phyloP scores from a whole-genome alignment of 2,888 invertebrate species.

The Lapara coniferarum region DNA sequence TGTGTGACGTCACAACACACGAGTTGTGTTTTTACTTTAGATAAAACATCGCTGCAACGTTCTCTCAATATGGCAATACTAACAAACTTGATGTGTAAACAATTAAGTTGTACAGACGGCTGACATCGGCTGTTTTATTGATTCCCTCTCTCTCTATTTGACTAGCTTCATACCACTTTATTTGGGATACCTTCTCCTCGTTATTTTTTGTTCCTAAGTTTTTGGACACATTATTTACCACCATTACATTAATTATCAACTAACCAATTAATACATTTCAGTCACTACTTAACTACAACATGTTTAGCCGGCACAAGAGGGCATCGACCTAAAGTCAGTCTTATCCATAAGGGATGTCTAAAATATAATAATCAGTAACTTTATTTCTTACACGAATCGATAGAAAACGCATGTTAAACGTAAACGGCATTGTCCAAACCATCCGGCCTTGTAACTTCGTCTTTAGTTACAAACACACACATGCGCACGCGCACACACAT shows the following conservation, averaged over 20 bases:
- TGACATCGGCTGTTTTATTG: background rate
- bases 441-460: constrained; percentile 4
- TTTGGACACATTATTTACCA: too few relatives aligned
- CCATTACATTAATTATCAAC: too few relatives aligned
- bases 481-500: background rate
- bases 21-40: constrained; percentile 1
- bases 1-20: constrained; percentile 5
- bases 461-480: constrained; percentile 6
- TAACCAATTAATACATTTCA: too few relatives aligned
- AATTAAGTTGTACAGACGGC: background rate
- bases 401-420: background rate
- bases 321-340: too few relatives aligned
- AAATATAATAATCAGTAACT: background rate
- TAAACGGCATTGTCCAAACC: constrained; percentile 11
- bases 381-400: background rate
- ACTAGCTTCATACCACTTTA: too few relatives aligned
- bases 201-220: too few relatives aligned
- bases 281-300: too few relatives aligned
- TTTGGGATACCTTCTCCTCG: too few relatives aligned
- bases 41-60: background rate
- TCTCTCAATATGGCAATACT: background rate
- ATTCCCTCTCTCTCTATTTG: too few relatives aligned
- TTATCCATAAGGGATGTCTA: background rate
- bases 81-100: constrained; percentile 13
- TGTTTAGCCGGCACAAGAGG: too few relatives aligned